Evolutionary conservation across 2,888 invertebrate genomes (phyloP).

Genomic region (Anoncus sp.): DNA sequence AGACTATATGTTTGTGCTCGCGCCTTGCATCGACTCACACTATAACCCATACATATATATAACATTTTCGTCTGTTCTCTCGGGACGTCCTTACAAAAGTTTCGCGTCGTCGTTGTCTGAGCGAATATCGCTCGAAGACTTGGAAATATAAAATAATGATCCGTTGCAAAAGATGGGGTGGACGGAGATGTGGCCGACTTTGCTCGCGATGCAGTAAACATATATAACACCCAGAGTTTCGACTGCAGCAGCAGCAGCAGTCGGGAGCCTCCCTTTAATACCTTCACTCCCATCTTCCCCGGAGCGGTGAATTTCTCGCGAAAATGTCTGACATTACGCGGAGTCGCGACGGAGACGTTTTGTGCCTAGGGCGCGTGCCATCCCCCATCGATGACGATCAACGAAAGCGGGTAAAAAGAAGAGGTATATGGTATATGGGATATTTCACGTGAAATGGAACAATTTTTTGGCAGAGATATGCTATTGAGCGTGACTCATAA

Average conservation of each 20-base stretch:
- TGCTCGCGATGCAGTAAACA: conserved; percentile 48
- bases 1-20: background rate
- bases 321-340: conserved; percentile 76
- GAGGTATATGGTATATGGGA: conserved; percentile 11
- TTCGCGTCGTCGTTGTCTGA: conserved; percentile 20
- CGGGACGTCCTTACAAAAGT: conserved; percentile 29
- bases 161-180: conserved; percentile 27
- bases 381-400: conserved; percentile 51
- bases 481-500: background rate
- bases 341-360: conserved; percentile 67
- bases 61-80: background rate
- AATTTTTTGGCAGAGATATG: background rate
- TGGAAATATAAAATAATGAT: conserved; percentile 63
- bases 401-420: conserved; percentile 28
- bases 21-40: background rate
- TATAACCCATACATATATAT: background rate
- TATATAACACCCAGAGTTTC: conserved; percentile 28
- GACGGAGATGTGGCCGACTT: conserved; percentile 30
- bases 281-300: conserved; percentile 38
- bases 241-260: conserved; percentile 29
- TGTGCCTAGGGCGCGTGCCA: conserved; percentile 79
- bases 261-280: conserved; percentile 15
- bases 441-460: conserved; percentile 19
- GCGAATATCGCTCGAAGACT: conserved; percentile 32
- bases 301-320: conserved; percentile 73